Base-by-base conservation (phyloP, 2,113 vertebrate genomes). In the Rhadina sibilatrix region DNA sequence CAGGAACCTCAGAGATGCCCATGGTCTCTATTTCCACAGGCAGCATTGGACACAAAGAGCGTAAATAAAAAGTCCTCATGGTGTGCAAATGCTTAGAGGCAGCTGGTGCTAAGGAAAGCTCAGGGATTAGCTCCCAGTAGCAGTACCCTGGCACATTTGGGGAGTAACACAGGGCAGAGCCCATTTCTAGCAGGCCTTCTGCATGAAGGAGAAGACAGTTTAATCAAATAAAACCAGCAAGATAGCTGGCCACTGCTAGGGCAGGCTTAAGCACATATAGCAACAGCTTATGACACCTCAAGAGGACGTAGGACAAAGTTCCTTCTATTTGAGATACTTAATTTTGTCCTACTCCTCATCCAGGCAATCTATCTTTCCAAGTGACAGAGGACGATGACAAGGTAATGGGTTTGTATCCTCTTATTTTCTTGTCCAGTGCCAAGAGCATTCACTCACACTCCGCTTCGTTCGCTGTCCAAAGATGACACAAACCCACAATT, bases 221-320 rank as follows among this genome's bases (percentile, higher is more conserved):
- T 46, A 38, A 47, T 38, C 33, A 17, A 17, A 44, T 6, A 28
- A 40, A 63, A 40, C n/a, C 40, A 69, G 5, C n/a, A 40, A 1
- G 0, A 30, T 2, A 23, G 7, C 3, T 53, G 42, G 52, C 23
- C 54, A 28, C 9, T 8, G 5, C n/a, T 46, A 25, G 15, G 59
- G n/a, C 31, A 38, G 47, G 23, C 40, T 15, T 24, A 38, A 65
- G 17, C 35, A 68, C 0, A 0, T 12, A 8, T 13, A 17, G 57
- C 22, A 93, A 56, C 44, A 76, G 23, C 35, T 59, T 38, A 4
- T 4, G 7, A 33, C 50, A 76, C 40, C 53, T 69, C 56, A 49
- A 40, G 27, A 23, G 23, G 21, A 17, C 22, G 1, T 1, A 65
- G 46, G 50, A 74, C 35, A 38, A 74, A 50, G 7, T 20, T 87